Evolutionary conservation across 2,113 vertebrate genomes (phyloP), one percentile per base, ranked within the genome.

Genomic region (Cottus gobio): DNA sequence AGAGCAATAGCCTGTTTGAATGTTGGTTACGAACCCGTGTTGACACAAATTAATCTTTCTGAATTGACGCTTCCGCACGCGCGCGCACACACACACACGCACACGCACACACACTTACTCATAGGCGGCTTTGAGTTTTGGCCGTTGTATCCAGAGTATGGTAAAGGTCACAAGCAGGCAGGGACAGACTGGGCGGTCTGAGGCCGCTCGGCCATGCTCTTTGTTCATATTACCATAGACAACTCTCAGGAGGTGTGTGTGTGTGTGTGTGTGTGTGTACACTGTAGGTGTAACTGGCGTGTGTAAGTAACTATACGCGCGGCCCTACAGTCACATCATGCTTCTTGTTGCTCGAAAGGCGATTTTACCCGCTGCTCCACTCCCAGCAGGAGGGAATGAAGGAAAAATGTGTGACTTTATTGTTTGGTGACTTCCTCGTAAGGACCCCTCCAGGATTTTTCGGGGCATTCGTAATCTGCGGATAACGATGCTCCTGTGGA

Each of bases 221-320:
- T 48, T 77, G 62, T 84, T 93, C 81, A 77, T 89, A 46, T 75
- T 86, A 70, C 88, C 88, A 74, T 36, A 57, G 87, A 90, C 87
- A 89, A 73, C 81, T 89, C 80, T 89, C 70, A 71, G 81, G 76
- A 87, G 82, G 12, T 28, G 71, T 91, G 72, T 70, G 64, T 91
- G 81, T 61, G 30, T 83, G 46, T 22, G 46, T 22, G 18, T 48
- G 44, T 48, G 44, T 42, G 36, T 36, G n/a, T n/a, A n/a, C n/a
- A 6, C 34, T 44, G 18, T 16, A 4, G 5, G 18, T 22, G 48
- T 22, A 31, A 31, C 31, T 31, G 6, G 48, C 22, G 48, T 24
- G n/a, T 26, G 52, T 26, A 3, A n/a, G 24, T 24, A 5, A 1
- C 10, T 56, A 13, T 56, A 26, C 11, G 74, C 80, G 50, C 71